These are phyloP conservation scores for Saxicola maurus DNA, from an alignment of 2,797 vertebrate species.

Conservation along the genomic window DNA sequence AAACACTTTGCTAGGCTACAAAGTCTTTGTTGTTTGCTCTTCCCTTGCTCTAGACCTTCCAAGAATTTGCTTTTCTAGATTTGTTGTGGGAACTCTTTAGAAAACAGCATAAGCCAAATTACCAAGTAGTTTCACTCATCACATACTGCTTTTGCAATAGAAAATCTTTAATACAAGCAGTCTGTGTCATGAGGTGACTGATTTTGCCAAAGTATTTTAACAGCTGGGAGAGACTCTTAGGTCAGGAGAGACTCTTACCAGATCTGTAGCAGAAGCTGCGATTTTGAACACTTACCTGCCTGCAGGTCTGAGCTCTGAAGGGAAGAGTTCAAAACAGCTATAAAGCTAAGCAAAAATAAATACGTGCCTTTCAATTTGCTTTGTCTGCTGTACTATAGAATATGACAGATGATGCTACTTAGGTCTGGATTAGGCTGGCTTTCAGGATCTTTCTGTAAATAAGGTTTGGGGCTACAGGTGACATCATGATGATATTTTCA, in stretches of 20 bases:
- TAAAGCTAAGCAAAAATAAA: not conserved
- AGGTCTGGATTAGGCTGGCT: not conserved
- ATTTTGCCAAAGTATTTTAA: not conserved
- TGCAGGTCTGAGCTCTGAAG: not conserved
- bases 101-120: not conserved
- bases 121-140: not conserved
- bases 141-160: not conserved
- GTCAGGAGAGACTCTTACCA: not conserved
- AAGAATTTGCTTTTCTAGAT: not conserved
- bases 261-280: not conserved
- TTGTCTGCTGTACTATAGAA: not conserved
- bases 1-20: not conserved
- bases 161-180: not conserved
- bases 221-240: not conserved
- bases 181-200: not conserved
- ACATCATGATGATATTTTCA: not conserved
- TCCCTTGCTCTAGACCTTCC: not conserved
- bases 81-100: not conserved
- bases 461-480: not conserved
- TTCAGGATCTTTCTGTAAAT: constrained; percentile 2
- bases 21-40: not conserved
- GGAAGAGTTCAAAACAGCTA: not conserved
- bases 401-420: not conserved
- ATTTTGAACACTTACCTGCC: not conserved
- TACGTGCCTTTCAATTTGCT: not conserved